These are phyloP conservation scores for Bubalus kerabau DNA, from an alignment of 2,113 vertebrate species.

Conservation along the genomic window DNA sequence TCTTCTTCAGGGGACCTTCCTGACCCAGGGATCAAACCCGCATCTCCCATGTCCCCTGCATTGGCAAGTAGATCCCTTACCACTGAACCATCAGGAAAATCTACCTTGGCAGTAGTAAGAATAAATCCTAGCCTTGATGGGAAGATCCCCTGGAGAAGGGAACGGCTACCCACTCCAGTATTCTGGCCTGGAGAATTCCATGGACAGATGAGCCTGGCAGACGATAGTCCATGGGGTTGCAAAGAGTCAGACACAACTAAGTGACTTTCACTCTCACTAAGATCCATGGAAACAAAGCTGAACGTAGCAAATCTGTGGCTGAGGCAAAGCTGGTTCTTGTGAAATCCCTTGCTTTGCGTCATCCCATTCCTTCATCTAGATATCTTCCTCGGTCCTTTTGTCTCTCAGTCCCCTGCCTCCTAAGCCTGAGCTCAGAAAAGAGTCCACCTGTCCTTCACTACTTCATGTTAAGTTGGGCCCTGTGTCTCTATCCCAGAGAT, in stretches of 20 bases:
- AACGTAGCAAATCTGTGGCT: background rate
- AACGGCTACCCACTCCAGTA: background rate
- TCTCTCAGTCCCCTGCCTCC: background rate
- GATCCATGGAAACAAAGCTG: background rate
- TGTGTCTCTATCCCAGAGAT: background rate
- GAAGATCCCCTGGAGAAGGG: background rate
- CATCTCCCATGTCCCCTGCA: background rate
- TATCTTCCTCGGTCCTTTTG: background rate
- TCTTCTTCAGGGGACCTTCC: background rate
- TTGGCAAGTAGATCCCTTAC: background rate
- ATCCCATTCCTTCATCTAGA: background rate
- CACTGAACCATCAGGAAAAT: background rate
- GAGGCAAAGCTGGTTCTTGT: background rate
- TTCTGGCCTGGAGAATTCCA: background rate
- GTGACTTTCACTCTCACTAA: background rate
- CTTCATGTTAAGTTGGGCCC: background rate
- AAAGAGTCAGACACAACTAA: background rate
- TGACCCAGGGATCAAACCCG: background rate
- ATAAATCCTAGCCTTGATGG: background rate
- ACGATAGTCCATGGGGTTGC: background rate
- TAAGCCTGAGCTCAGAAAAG: background rate
- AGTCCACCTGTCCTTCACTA: background rate
- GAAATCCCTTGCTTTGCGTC: background rate
- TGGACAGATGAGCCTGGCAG: background rate
- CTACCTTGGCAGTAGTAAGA: background rate